Conservation (phyloP, 2,797 vertebrate genomes). For the Menidia menidia region DNA sequence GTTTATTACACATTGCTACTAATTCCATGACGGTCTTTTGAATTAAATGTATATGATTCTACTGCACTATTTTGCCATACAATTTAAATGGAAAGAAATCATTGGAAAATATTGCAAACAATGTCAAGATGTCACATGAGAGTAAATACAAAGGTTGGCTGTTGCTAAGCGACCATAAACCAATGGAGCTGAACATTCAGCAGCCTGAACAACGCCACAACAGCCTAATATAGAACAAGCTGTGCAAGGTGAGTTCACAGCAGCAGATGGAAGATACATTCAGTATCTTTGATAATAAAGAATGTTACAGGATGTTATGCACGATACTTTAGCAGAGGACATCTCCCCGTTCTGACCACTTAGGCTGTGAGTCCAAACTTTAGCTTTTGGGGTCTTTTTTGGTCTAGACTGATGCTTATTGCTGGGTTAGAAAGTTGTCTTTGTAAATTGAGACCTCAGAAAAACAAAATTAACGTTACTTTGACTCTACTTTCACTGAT, state of each 20-base stretch:
- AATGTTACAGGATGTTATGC: background rate
- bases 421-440: too few species aligned
- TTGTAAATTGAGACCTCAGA: too few species aligned
- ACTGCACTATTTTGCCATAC: background rate
- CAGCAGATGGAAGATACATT: background rate
- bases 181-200: slow-evolving; percentile 24
- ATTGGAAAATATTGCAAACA: slow-evolving; percentile 6
- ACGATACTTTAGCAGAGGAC: too few species aligned
- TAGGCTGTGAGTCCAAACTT: too few species aligned
- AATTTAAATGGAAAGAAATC: slow-evolving; percentile 6
- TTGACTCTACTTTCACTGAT: background rate
- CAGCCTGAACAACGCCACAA: slow-evolving; percentile 18
- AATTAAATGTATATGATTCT: background rate
- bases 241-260: background rate
- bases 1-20: background rate
- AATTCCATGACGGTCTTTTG: background rate
- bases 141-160: slow-evolving; percentile 33
- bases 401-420: too few species aligned
- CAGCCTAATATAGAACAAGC: slow-evolving; percentile 5
- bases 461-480: background rate
- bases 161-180: slow-evolving; percentile 60
- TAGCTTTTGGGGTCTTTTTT: too few species aligned
- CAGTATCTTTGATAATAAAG: background rate
- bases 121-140: slow-evolving; percentile 13
- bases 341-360: too few species aligned